Evolutionary conservation across 35 echinoderm and acorn worm genomes (phyloP).

Genomic region (Ptychodera flava): DNA sequence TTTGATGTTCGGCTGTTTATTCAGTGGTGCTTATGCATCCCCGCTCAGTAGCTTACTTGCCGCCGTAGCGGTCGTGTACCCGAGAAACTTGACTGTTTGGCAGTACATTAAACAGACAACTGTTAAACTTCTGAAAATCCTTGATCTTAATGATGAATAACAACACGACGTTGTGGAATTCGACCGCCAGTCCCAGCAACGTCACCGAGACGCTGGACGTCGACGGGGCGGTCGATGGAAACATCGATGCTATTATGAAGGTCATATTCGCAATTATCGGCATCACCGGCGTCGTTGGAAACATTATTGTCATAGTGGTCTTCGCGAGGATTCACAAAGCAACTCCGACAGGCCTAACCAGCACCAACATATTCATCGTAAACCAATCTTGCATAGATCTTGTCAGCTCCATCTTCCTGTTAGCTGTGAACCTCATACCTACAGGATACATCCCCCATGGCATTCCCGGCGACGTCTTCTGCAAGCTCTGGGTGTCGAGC

Average conservation of each 20-base stretch:
- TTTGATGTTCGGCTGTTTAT: too few species aligned
- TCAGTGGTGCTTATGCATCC: too few species aligned
- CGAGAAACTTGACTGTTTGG: too few species aligned
- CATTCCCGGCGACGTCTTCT: constrained; percentile 31
- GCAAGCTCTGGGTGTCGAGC: constrained; percentile 50
- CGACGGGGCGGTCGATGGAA: background rate
- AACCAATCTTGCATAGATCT: constrained; percentile 84
- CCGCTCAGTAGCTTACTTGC: too few species aligned
- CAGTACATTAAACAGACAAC: too few species aligned
- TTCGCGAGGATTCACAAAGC: constrained; percentile 24
- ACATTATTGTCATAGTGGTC: constrained; percentile 58
- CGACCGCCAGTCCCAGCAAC: too few species aligned
- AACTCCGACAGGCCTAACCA: background rate
- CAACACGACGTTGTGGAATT: too few species aligned
- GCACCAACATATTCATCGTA: constrained; percentile 66
- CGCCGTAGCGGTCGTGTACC: too few species aligned
- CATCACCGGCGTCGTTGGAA: constrained; percentile 57
- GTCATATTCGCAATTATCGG: constrained; percentile 66
- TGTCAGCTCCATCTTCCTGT: constrained; percentile 61
- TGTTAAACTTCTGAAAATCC: too few species aligned
- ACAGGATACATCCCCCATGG: constrained; percentile 7
- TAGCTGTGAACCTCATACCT: constrained; percentile 28
- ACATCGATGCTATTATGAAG: background rate
- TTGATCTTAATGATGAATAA: too few species aligned
- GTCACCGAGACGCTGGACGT: too few species aligned